These are phyloP conservation scores for Smittia sp. DNA, from an alignment of 2,888 invertebrate species.

Conservation along the genomic window DNA sequence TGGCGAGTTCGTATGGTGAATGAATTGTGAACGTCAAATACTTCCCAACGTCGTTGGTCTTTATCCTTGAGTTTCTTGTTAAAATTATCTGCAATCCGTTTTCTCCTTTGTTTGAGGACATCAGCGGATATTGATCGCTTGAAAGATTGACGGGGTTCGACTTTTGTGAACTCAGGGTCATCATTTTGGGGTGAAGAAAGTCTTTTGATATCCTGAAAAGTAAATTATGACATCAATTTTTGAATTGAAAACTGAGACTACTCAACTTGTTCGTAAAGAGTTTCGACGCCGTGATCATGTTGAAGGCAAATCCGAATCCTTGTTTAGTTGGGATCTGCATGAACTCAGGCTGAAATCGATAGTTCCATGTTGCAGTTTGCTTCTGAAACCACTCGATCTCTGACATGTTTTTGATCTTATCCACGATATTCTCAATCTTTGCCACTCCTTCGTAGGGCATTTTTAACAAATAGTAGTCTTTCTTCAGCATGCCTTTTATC, in stretches of 20 bases:
- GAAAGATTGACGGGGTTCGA: background rate
- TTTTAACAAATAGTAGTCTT: too few species aligned
- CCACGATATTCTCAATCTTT: background rate
- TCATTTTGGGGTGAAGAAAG: background rate
- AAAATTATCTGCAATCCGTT: background rate
- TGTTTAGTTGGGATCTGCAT: background rate
- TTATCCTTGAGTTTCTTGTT: background rate
- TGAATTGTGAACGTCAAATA: background rate
- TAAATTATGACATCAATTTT: background rate
- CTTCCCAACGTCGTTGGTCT: background rate
- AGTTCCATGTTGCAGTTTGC: background rate
- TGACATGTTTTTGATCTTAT: background rate
- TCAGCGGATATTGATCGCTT: background rate
- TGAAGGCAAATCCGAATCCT: background rate
- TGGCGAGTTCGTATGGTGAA: constrained; percentile 1
- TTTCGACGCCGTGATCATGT: background rate
- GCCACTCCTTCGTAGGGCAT: too few species aligned
- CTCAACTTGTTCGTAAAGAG: background rate
- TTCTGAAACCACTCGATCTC: background rate
- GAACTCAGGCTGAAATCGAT: background rate
- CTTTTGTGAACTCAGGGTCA: background rate
- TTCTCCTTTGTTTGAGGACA: too few species aligned
- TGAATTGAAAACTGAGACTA: background rate
- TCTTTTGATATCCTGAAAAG: background rate
- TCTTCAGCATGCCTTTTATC: too few species aligned